Conservation (phyloP, 2,888 invertebrate genomes). For the Eulithis testata region DNA sequence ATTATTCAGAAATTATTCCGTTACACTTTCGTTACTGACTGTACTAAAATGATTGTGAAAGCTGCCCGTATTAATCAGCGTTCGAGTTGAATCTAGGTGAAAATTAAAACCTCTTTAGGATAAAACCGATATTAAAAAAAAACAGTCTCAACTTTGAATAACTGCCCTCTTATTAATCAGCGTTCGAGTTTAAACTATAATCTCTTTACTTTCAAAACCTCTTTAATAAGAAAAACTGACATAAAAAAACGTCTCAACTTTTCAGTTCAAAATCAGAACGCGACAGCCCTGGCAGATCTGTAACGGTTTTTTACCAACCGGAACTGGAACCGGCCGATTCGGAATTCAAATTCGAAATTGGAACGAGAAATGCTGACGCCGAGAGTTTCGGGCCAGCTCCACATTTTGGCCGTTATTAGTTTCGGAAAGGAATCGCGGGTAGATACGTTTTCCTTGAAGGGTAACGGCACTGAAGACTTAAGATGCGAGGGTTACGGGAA, state of each 20-base stretch:
- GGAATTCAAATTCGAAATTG: conserved; percentile 67
- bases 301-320: conserved; percentile 39
- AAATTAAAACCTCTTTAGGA: neutral
- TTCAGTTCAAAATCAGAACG: conserved; percentile 7
- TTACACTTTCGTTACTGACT: neutral
- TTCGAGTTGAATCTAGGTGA: neutral
- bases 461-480: conserved; percentile 19
- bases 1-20: too few species aligned
- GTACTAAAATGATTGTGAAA: neutral
- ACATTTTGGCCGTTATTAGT: conserved; percentile 32
- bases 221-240: neutral
- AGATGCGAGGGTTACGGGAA: conserved; percentile 13
- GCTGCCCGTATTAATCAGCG: neutral
- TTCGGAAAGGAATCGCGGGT: conserved; percentile 22
- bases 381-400: conserved; percentile 36
- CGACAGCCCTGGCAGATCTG: conserved; percentile 12
- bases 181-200: neutral
- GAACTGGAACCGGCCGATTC: conserved; percentile 49
- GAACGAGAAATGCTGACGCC: conserved; percentile 54
- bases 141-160: neutral
- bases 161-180: neutral
- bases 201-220: neutral
- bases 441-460: conserved; percentile 33
- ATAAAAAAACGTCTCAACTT: neutral
- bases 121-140: neutral